Base-by-base conservation (phyloP, 2,797 vertebrate species). In the Hemitrygon akajei region DNA sequence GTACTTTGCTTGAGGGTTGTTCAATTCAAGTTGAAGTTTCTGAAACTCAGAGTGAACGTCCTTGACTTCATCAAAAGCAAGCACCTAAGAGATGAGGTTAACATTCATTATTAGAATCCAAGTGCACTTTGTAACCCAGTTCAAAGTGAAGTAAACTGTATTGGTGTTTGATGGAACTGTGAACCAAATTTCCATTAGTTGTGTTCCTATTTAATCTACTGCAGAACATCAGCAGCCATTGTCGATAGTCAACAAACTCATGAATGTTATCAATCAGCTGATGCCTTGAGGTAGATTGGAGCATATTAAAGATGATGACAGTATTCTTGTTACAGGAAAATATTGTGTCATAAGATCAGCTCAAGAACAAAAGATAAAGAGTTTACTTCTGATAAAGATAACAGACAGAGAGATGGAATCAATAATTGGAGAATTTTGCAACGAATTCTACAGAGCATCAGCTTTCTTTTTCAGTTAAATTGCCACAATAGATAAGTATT, bases 11-110 rank as follows among this genome's bases (percentile, higher is more conserved):
- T 96, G 96, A 0, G 95, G 96, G 9, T 97, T 97, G 96, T 98
- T 98, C 95, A 99, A 96, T 9, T 97, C 95, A 7, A 63, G 14
- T 25, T 96, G 98, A 93, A 99, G 96, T 0, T 94, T 84, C 94
- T 97, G 96, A 94, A 99, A 98, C 58, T 96, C 95, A 71, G 96
- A 95, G 82, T 99, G 98, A 94, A 97, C 34, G 0, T 96, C 96
- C 94, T 96, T 77, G 27, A 97, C 95, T 0, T 56, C 37, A 63
- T 96, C 95, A 84, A 99, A 97, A 94, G 96, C 95, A 94, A 97
- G 94, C 0, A 94, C 93, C 97, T 98, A 94, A 22, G 75, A 94
- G 94, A 0, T 75, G 86, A 75, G 94, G 16, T 34, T 80, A 80
- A 37, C 18, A 89, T 30, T 30, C 56, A 79, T 77, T 77, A 34